A percentile compares a stretch with the other conserved stretches of the same genome.
Conservation (phyloP, 2,888 invertebrate species). For the Drosophila quinaria region DNA sequence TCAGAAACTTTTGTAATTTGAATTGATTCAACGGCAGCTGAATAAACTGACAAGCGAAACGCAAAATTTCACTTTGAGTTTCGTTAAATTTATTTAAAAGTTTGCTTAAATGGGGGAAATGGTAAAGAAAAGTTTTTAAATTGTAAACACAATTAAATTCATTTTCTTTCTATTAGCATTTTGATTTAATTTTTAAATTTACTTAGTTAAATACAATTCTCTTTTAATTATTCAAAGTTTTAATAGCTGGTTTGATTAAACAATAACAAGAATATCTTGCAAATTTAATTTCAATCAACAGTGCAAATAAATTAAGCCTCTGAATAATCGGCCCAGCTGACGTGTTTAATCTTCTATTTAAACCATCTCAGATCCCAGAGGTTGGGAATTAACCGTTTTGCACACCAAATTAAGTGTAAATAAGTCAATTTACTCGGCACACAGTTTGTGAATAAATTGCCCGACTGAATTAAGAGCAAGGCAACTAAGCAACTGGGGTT, state of each 20-base stretch:
- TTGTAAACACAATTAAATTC: background rate
- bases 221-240: background rate
- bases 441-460: conserved; percentile 48
- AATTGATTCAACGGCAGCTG: conserved; percentile 49
- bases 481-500: conserved; percentile 3
- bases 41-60: conserved; percentile 27
- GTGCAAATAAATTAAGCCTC: conserved; percentile 14
- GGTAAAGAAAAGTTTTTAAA: background rate
- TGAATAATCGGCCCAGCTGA: conserved; percentile 10
- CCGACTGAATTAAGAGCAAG: background rate
- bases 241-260: background rate
- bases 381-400: conserved; percentile 30
- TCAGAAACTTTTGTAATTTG: conserved; percentile 53
- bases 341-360: conserved; percentile 17
- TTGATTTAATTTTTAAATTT: background rate
- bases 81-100: conserved; percentile 14
- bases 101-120: background rate
- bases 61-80: conserved; percentile 20
- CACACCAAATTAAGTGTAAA: conserved; percentile 54
- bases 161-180: background rate
- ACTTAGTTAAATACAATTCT: background rate
- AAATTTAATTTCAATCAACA: conserved; percentile 12
- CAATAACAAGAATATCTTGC: background rate
- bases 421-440: conserved; percentile 55
- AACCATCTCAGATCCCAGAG: conserved; percentile 3